Percentiles rank a stretch among this genome's conserved stretches.
Conservation (phyloP, 2,797 vertebrate genomes). For the Scyliorhinus canicula region DNA sequence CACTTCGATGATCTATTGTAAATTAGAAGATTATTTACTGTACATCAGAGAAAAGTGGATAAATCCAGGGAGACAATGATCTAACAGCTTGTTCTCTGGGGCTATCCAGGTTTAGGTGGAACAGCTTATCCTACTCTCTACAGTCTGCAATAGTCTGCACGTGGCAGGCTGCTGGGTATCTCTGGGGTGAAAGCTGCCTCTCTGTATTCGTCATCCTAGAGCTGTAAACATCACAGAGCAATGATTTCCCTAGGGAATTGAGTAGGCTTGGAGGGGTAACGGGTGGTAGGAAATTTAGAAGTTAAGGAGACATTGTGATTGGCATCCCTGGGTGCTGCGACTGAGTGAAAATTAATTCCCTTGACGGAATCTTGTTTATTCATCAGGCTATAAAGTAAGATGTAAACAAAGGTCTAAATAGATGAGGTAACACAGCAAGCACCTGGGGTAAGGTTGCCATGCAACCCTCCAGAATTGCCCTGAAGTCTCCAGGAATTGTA, state of each 20-base stretch:
- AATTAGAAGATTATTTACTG: not conserved
- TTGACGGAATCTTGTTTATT: not conserved
- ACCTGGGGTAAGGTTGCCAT: not conserved
- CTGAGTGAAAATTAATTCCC: not conserved
- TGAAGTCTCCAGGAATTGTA: not conserved
- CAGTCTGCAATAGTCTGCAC: not conserved
- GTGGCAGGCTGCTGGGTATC: not conserved
- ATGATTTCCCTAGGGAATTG: not conserved
- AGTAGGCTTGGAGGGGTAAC: not conserved
- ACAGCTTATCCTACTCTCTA: not conserved
- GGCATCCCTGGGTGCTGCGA: not conserved
- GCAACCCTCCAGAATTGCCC: not conserved
- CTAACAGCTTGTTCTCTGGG: not conserved
- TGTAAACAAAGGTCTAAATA: not conserved
- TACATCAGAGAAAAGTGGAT: not conserved
- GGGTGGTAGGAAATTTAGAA: not conserved
- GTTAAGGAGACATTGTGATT: not conserved
- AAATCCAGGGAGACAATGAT: not conserved
- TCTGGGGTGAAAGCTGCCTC: not conserved
- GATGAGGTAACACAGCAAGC: not conserved
- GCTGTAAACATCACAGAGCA: slow-evolving; percentile 3
- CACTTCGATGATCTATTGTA: not conserved
- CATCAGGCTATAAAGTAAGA: not conserved
- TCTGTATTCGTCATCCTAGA: not conserved
- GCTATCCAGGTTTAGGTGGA: not conserved